phyloP scores from a whole-genome alignment of 2,113 vertebrate species.

The Tupaia tana region DNA sequence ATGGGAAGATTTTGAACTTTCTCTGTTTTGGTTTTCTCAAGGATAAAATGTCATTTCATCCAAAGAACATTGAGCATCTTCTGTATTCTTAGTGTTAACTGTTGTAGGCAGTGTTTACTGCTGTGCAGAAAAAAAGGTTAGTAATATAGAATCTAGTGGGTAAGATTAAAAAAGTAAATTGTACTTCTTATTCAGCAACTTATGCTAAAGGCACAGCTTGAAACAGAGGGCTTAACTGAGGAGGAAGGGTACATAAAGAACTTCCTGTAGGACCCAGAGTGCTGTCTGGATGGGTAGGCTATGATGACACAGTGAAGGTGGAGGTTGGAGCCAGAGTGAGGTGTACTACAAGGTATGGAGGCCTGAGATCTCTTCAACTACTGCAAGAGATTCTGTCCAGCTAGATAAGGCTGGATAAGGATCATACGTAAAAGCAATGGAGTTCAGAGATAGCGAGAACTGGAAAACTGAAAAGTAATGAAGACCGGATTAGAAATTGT shows the following conservation, averaged over 20 bases:
- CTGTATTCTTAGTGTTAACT: not conserved
- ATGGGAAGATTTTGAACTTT: not conserved
- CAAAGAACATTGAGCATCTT: constrained; percentile 3
- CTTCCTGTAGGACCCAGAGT: not conserved
- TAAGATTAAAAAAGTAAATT: not conserved
- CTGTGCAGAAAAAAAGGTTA: not conserved
- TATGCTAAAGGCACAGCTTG: not conserved
- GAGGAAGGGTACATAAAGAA: not conserved
- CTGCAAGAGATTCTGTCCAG: not conserved
- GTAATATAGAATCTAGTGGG: not conserved
- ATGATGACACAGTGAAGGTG: not conserved
- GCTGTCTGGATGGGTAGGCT: not conserved
- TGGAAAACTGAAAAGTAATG: not conserved
- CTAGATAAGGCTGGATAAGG: not conserved
- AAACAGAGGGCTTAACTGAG: not conserved
- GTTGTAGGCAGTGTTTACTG: not conserved
- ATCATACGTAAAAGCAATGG: not conserved
- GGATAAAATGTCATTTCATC: not conserved
- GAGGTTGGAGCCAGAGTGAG: not conserved
- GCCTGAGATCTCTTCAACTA: not conserved
- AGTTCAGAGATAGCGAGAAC: not conserved
- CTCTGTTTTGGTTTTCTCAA: constrained; percentile 15
- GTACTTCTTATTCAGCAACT: not conserved
- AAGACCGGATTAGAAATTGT: not conserved
- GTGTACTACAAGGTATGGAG: not conserved